Evolutionary conservation across 2,113 vertebrate genomes (phyloP).

Genomic region (Syngnathus floridae): DNA sequence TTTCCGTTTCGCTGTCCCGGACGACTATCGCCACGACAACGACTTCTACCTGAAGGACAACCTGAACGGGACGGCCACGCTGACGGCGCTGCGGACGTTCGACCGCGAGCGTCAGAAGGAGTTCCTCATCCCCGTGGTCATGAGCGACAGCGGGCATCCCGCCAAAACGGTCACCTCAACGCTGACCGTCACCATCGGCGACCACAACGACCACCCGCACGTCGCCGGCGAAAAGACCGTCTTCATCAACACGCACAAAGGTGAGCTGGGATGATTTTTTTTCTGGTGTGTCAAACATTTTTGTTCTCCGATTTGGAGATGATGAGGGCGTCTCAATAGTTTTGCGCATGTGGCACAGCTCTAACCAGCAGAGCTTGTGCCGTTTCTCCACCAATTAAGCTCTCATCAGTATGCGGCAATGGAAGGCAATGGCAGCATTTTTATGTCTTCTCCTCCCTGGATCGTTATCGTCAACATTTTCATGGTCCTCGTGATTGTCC

Average conservation of each 20-base stretch:
- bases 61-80: conserved; percentile 76
- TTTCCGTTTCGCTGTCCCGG: conserved; percentile 72
- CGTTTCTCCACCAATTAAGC: not conserved
- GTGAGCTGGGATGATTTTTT: conserved; percentile 51
- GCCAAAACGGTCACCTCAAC: conserved; percentile 78
- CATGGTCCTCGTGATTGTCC: not conserved
- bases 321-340: not conserved
- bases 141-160: conserved; percentile 80
- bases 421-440: conserved; percentile 1
- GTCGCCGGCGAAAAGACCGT: conserved; percentile 76
- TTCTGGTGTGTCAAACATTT: no score
- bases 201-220: conserved; percentile 84
- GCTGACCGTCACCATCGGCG: conserved; percentile 80
- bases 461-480: conserved; percentile 9
- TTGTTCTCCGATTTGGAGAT: not conserved
- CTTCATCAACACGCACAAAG: conserved; percentile 76
- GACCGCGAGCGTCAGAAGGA: conserved; percentile 82
- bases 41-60: conserved; percentile 84
- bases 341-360: not conserved
- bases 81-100: conserved; percentile 79
- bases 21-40: conserved; percentile 68
- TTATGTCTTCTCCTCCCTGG: conserved; percentile 9
- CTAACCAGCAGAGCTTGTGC: not conserved
- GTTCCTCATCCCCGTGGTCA: conserved; percentile 76
- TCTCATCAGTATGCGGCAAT: conserved; percentile 5